phyloP scores from a whole-genome alignment of 1,140 invertebrate species.

The Pygmarrhopalites habei region DNA sequence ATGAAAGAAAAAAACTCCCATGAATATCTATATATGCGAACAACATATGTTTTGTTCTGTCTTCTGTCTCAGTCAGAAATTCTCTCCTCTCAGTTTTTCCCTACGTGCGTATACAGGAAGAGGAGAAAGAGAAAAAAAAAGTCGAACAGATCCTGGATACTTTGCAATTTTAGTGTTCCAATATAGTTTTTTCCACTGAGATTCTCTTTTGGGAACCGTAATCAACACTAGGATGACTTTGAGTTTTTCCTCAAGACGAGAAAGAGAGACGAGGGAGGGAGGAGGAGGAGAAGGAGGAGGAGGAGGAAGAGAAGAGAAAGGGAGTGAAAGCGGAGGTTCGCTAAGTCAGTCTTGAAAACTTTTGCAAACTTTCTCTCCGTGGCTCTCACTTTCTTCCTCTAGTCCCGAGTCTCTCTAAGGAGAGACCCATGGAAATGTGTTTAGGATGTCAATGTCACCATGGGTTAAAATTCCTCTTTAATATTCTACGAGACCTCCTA shows the following conservation, averaged over 20 bases:
- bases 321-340: not conserved
- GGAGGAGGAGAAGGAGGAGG: not conserved
- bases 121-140: too few relatives aligned
- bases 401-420: not conserved
- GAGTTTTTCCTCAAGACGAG: not conserved
- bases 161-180: too few relatives aligned
- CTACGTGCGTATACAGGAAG: too few relatives aligned
- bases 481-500: conserved; percentile 8
- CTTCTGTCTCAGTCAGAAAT: too few relatives aligned
- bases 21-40: too few relatives aligned
- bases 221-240: conserved; percentile 16
- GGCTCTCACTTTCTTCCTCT: not conserved
- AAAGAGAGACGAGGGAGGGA: not conserved
- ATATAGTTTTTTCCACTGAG: not conserved
- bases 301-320: not conserved
- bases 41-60: too few relatives aligned
- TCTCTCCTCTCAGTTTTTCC: too few relatives aligned
- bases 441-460: conserved; percentile 15
- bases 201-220: conserved; percentile 16
- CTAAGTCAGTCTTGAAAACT: not conserved
- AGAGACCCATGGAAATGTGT: conserved; percentile 14
- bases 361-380: not conserved
- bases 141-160: too few relatives aligned
- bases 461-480: conserved; percentile 16
- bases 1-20: too few relatives aligned